A percentile compares a stretch with the other conserved stretches of the same genome.
Evolutionary conservation across 2,113 vertebrate genomes (phyloP).

Genomic region (Gorsachius goisagi): DNA sequence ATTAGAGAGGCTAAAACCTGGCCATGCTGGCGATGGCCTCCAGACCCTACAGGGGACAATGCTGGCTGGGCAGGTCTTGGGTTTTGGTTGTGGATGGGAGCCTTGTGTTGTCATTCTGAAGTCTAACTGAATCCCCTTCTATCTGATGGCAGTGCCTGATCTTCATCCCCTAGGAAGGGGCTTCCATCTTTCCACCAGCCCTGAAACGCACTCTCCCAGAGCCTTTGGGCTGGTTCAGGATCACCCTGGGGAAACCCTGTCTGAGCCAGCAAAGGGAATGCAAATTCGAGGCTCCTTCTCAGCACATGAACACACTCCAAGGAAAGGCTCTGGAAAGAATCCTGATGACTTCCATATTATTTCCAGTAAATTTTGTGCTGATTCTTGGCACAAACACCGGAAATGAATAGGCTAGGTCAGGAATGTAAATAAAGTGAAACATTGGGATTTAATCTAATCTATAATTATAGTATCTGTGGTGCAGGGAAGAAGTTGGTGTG

Average conservation of each 20-base stretch:
- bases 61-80: background rate
- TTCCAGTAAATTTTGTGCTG: conserved; percentile 75
- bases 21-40: accelerated
- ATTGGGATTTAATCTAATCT: conserved; percentile 70
- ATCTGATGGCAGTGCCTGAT: background rate
- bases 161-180: background rate
- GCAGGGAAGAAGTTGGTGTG: conserved; percentile 25
- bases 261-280: conserved; percentile 1
- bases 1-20: background rate
- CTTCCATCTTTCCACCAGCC: background rate
- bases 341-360: conserved; percentile 71
- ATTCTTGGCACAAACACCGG: conserved; percentile 71
- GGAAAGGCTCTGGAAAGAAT: conserved; percentile 65
- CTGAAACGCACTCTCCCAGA: background rate
- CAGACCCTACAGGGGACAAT: background rate
- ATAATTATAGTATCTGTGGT: conserved; percentile 67
- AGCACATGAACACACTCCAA: conserved; percentile 31
- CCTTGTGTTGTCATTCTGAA: background rate
- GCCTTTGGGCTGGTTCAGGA: background rate
- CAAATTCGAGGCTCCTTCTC: conserved; percentile 11
- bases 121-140: background rate
- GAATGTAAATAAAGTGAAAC: conserved; percentile 76
- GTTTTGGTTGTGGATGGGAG: background rate
- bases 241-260: background rate
- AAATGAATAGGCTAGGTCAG: conserved; percentile 72